Percentiles rank a stretch among this genome's conserved stretches.
Conservation (phyloP, 2,113 vertebrate genomes). For the Montifringilla adamsi region DNA sequence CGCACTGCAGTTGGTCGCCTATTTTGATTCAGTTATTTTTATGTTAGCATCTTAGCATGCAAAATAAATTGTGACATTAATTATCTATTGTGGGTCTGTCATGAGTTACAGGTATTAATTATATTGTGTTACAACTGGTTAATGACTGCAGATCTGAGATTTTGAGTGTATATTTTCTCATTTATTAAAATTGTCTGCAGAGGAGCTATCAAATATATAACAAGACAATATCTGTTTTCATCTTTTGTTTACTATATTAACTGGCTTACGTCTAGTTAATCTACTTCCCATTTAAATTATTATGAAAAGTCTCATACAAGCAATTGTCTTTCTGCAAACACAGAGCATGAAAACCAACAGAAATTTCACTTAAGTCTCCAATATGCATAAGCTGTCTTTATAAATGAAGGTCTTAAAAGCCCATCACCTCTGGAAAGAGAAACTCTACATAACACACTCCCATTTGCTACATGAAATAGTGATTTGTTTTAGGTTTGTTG, state of each 20-base stretch:
- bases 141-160: not conserved
- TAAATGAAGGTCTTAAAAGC: not conserved
- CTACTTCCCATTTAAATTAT: not conserved
- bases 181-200: conserved; percentile 59
- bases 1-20: not conserved
- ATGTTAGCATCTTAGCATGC: not conserved
- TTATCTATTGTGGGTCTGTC: not conserved
- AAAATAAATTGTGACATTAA: conserved; percentile 1
- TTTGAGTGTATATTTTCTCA: conserved; percentile 36
- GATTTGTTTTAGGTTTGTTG: not conserved
- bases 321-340: conserved; percentile 1
- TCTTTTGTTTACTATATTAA: conserved; percentile 45
- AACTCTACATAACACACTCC: not conserved
- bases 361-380: not conserved
- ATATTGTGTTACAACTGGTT: not conserved
- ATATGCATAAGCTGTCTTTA: not conserved
- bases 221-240: not conserved
- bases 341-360: not conserved
- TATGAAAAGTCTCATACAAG: not conserved
- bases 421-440: not conserved
- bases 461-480: not conserved
- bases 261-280: not conserved
- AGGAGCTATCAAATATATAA: not conserved
- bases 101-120: not conserved
- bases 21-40: conserved; percentile 48